Base-by-base conservation (phyloP, 2,888 invertebrate genomes). In the Pachycephus smyrnensis region DNA sequence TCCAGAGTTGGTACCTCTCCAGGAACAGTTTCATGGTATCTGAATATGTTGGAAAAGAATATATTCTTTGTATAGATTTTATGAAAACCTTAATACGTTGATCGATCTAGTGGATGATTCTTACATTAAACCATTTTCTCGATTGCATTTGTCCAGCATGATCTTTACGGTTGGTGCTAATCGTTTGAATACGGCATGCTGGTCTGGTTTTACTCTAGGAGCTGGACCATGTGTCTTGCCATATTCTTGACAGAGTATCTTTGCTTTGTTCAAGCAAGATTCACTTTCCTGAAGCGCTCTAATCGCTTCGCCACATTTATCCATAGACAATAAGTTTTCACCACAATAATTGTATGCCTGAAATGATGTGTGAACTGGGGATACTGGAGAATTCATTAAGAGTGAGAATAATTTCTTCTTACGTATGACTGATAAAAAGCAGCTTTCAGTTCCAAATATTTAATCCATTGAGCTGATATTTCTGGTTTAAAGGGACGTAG, bases 101-200 rank as follows among this genome's bases (percentile, higher is more conserved):
- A 71, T 31, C 12, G 4, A 33, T 30, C 6, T 71, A 71, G 33
- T 71, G 6, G 15, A 71, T 71, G 40, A 78, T 23, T 89, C 93
- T 91, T 88, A 94, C 94, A 95, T 95, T 81, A 95, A 93, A 77
- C 94, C 93, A 89, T 95, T 95, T 89, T 95, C 94, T 78, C 94
- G 88, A 83, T 94, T 93, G 88, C 94, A 94, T 87, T 95, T 95
- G 80, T 94, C 94, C 77, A 95, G 89, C 12, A 93, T 94, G 69
- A 94, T 88, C 80, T 92, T 92, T 30, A 95, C 92, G 75, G 93
- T 89, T 30, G 94, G 94, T 12, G 93, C 93, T 23, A 94, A 89
- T 73, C 92, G 92, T 81, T 93, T 92, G 88, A 94, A 95, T 88
- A 95, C 95, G 71, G 93, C 87, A 86, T 94, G 94, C 79, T 93